Conservation (phyloP, 2,888 invertebrate species). For the Drosophila koepferae region DNA sequence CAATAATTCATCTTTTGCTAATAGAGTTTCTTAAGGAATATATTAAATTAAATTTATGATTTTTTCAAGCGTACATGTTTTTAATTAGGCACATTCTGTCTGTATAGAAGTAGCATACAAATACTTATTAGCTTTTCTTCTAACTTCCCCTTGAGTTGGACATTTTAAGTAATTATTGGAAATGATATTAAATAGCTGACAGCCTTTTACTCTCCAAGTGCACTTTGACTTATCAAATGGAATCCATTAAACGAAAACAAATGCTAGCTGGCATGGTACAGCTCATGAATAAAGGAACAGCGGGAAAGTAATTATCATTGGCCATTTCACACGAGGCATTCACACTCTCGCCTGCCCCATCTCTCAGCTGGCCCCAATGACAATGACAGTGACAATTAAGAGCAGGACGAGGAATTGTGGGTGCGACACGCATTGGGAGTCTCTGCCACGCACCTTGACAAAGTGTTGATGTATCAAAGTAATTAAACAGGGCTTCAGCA, state of each 20-base stretch:
- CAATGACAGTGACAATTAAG: slow-evolving; percentile 58
- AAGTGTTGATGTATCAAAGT: slow-evolving; percentile 84
- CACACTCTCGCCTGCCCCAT: slow-evolving; percentile 4
- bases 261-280: slow-evolving; percentile 39
- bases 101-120: neutral
- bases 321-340: slow-evolving; percentile 61
- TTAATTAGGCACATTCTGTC: neutral
- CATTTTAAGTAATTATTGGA: slow-evolving; percentile 37
- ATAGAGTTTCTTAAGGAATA: neutral
- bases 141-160: neutral
- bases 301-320: slow-evolving; percentile 71
- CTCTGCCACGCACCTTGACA: slow-evolving; percentile 71
- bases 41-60: neutral
- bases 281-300: slow-evolving; percentile 74
- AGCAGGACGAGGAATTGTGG: slow-evolving; percentile 36
- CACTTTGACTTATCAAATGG: slow-evolving; percentile 62
- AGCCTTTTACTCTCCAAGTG: slow-evolving; percentile 1
- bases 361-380: slow-evolving; percentile 6
- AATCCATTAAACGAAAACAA: slow-evolving; percentile 70
- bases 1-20: too few species aligned
- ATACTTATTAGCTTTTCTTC: slow-evolving; percentile 2
- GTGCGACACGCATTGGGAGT: slow-evolving; percentile 49
- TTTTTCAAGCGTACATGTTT: neutral
- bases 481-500: slow-evolving; percentile 83
- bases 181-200: slow-evolving; percentile 9